Percentiles rank a stretch among this genome's conserved stretches.
Conservation (phyloP, 2,888 invertebrate species). For the Heliconius sara region DNA sequence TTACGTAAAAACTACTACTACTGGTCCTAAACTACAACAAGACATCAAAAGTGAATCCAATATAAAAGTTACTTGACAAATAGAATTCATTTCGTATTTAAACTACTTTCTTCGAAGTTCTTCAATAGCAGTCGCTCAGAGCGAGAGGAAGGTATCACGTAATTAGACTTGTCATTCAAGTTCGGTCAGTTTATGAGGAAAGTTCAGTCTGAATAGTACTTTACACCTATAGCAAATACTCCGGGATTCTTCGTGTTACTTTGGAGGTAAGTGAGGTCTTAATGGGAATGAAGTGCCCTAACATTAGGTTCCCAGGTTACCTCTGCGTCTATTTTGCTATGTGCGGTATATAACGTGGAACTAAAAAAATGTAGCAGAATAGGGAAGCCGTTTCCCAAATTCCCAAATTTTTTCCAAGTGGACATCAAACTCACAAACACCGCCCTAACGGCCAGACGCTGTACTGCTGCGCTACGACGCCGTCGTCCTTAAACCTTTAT, state of each 20-base stretch:
- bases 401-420: too few relatives aligned
- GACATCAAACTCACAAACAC: too few relatives aligned
- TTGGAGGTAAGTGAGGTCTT: neutral
- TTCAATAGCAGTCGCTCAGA: slow-evolving; percentile 2
- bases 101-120: slow-evolving; percentile 10
- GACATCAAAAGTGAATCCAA: slow-evolving; percentile 13
- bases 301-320: neutral
- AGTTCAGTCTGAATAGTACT: slow-evolving; percentile 46
- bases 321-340: neutral
- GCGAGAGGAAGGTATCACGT: slow-evolving; percentile 1
- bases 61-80: slow-evolving; percentile 16
- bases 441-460: too few relatives aligned
- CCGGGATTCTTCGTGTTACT: neutral
- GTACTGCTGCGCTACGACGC: too few relatives aligned
- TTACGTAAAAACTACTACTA: neutral
- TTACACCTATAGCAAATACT: slow-evolving; percentile 46
- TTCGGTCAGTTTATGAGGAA: slow-evolving; percentile 47
- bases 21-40: neutral
- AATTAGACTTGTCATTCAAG: slow-evolving; percentile 40
- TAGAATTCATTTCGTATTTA: slow-evolving; percentile 15
- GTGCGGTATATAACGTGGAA: too few relatives aligned
- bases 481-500: neutral
- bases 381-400: too few relatives aligned
- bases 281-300: neutral
- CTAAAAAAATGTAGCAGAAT: too few relatives aligned